Evolutionary conservation across 2,888 invertebrate genomes (phyloP).

Genomic region (Tachina lurida): DNA sequence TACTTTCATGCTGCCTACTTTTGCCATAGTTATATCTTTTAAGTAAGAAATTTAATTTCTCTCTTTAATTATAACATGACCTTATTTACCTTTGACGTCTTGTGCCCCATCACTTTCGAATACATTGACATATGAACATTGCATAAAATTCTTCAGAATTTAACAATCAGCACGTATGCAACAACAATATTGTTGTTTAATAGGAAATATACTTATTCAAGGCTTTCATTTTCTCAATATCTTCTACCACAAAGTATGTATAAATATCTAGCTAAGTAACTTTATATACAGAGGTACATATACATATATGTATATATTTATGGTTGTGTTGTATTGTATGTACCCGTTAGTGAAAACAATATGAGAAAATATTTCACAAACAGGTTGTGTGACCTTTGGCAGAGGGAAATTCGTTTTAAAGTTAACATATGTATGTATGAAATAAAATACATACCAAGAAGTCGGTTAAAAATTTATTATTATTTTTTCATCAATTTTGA

Average conservation of each 20-base stretch:
- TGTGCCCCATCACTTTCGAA: constrained; percentile 13
- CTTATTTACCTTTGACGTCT: constrained; percentile 47
- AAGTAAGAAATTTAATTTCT: constrained; percentile 5
- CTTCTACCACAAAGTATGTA: not conserved
- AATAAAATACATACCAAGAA: too few species aligned
- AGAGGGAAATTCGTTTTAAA: too few species aligned
- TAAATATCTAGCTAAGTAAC: constrained; percentile 13
- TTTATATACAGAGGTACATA: too few species aligned
- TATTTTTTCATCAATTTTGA: too few species aligned
- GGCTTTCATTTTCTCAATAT: constrained; percentile 40
- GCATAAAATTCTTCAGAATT: constrained; percentile 34
- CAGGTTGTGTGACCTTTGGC: too few species aligned
- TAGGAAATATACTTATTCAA: constrained; percentile 32
- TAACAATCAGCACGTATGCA: constrained; percentile 38
- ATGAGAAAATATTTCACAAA: not conserved
- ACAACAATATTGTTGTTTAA: constrained; percentile 12
- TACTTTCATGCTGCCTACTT: not conserved
- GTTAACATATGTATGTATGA: too few species aligned
- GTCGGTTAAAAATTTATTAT: too few species aligned
- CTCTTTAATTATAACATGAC: constrained; percentile 53
- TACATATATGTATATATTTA: not conserved
- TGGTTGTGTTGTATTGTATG: too few species aligned
- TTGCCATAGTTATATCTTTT: not conserved
- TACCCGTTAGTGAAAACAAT: not conserved
- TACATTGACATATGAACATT: constrained; percentile 57